Evolutionary conservation across 2,113 vertebrate species (phyloP).

Genomic region (Brachypodius melanocephalos): DNA sequence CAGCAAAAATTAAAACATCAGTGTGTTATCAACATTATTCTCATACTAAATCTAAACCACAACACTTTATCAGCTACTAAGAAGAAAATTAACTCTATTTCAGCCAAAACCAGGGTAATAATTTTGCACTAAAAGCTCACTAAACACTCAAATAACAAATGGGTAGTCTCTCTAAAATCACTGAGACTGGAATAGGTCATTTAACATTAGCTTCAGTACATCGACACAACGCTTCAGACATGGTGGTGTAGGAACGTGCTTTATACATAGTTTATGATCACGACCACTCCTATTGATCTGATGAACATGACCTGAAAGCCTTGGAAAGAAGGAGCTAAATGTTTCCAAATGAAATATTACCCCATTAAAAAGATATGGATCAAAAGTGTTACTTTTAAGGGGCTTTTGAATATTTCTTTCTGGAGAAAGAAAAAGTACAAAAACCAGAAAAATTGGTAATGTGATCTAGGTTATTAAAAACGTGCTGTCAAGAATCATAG

Average conservation of each 20-base stretch:
- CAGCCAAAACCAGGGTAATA: neutral
- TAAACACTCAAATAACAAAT: neutral
- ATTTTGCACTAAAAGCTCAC: neutral
- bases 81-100: neutral
- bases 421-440: neutral
- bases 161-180: neutral
- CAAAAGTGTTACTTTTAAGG: neutral
- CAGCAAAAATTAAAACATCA: neutral
- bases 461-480: neutral
- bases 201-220: neutral
- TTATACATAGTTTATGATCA: neutral
- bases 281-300: neutral
- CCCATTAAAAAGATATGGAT: neutral
- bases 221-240: neutral
- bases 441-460: neutral
- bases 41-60: neutral
- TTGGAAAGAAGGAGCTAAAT: neutral
- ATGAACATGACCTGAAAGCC: neutral
- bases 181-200: neutral
- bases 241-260: rapidly evolving
- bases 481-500: neutral
- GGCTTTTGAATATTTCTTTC: neutral
- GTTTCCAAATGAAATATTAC: neutral
- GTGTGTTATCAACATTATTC: neutral
- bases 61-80: neutral